Conservation (phyloP, 2,888 invertebrate species). For the Eudasyphora cyanicolor region DNA sequence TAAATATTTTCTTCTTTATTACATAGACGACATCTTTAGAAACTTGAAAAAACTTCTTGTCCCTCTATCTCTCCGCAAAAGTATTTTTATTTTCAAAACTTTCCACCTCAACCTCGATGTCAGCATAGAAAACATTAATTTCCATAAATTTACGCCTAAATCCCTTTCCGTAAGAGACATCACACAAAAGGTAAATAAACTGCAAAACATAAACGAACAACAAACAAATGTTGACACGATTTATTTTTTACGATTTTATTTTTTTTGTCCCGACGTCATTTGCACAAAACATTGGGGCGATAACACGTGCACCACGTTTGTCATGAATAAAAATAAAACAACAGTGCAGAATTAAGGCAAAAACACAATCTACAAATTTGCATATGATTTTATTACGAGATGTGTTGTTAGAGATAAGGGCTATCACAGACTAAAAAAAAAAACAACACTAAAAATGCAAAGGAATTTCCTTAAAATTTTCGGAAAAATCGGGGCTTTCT, state of each 20-base stretch:
- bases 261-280: not conserved
- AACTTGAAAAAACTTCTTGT: no score
- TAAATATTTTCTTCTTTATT: no score
- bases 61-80: no score
- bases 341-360: not conserved
- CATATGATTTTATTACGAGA: not conserved
- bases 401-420: not conserved
- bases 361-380: constrained; percentile 17
- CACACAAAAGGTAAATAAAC: constrained; percentile 17
- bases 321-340: no score
- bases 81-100: not conserved
- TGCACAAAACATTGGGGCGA: not conserved
- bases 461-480: no score
- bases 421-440: no score
- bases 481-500: no score
- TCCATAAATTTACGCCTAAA: not conserved
- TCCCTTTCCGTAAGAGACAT: not conserved
- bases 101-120: not conserved
- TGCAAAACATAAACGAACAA: constrained; percentile 14
- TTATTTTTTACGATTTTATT: constrained; percentile 6
- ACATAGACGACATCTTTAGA: no score
- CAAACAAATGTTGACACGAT: constrained; percentile 31
- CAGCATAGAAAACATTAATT: not conserved
- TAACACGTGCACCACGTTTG: not conserved
- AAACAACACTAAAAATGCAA: no score